Evolutionary conservation across 2,113 vertebrate species (phyloP).

Genomic region (Spea multiplicata): DNA sequence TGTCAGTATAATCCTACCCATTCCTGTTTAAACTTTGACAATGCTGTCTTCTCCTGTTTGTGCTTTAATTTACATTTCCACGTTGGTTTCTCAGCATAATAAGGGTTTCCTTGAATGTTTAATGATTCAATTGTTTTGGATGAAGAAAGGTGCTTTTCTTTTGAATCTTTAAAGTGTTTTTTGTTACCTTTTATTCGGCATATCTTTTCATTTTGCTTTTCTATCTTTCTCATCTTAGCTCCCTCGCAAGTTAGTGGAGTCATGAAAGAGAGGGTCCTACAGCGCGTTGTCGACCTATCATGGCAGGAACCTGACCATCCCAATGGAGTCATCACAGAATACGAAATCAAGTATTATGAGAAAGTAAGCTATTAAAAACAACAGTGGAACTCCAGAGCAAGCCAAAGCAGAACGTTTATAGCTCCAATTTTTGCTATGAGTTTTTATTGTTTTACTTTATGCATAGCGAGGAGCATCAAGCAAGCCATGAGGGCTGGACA

Average conservation of each 20-base stretch:
- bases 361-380: slow-evolving; percentile 76
- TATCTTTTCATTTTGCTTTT: slow-evolving; percentile 64
- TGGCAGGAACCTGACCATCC: slow-evolving; percentile 98
- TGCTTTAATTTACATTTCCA: slow-evolving; percentile 80
- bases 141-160: slow-evolving; percentile 71
- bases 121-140: slow-evolving; percentile 61
- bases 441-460: no score
- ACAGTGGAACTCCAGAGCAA: not conserved
- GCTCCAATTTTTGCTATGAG: no score
- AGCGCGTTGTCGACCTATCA: slow-evolving; percentile 92
- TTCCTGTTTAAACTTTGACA: slow-evolving; percentile 70
- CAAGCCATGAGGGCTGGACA: no score
- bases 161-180: slow-evolving; percentile 65
- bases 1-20: slow-evolving; percentile 72
- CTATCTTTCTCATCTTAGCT: slow-evolving; percentile 75
- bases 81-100: slow-evolving; percentile 78
- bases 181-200: slow-evolving; percentile 67
- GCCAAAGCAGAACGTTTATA: no score
- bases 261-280: slow-evolving; percentile 91
- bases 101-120: slow-evolving; percentile 78
- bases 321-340: slow-evolving; percentile 98
- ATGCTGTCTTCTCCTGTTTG: slow-evolving; percentile 76
- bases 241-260: slow-evolving; percentile 95
- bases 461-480: no score
- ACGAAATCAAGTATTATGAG: slow-evolving; percentile 99